These are phyloP conservation scores for Lycopodina hypogea DNA, from an alignment of 37 sponge, comb jelly and placozoan genomes.

Conservation along the genomic window DNA sequence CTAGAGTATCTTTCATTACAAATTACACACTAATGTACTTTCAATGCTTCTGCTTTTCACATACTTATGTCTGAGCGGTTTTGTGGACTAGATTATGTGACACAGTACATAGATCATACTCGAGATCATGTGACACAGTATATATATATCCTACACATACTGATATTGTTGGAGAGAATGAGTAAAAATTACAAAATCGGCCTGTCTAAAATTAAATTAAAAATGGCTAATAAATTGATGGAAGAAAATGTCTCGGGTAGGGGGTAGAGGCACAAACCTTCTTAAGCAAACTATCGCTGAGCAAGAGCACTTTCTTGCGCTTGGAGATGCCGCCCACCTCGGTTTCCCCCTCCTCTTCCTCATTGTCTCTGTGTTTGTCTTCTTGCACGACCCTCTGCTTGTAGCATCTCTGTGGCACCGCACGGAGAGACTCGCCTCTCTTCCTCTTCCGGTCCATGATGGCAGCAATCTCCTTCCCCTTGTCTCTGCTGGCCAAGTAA, in stretches of 20 bases:
- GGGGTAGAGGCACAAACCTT: neutral
- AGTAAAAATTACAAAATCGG: too few species aligned
- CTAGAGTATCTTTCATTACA: too few species aligned
- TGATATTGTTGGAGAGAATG: too few species aligned
- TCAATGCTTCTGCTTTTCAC: too few species aligned
- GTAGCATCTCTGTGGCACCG: constrained; percentile 3
- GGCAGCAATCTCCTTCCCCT: constrained; percentile 66
- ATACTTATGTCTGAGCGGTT: too few species aligned
- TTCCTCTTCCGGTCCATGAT: constrained; percentile 80
- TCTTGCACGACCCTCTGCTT: constrained; percentile 10
- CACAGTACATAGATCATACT: too few species aligned
- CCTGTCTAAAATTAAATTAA: too few species aligned
- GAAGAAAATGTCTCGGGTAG: neutral
- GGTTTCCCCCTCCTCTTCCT: neutral
- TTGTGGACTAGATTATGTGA: too few species aligned
- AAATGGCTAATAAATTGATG: too few species aligned
- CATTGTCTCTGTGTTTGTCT: neutral
- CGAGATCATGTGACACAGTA: too few species aligned
- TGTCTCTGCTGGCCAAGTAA: constrained; percentile 82
- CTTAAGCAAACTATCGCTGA: neutral
- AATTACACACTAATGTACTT: too few species aligned
- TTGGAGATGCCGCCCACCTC: neutral
- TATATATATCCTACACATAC: too few species aligned
- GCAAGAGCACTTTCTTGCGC: neutral
- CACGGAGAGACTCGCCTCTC: constrained; percentile 4